Conservation (phyloP, 2,888 invertebrate genomes). For the Pristionchus fissidentatus region DNA sequence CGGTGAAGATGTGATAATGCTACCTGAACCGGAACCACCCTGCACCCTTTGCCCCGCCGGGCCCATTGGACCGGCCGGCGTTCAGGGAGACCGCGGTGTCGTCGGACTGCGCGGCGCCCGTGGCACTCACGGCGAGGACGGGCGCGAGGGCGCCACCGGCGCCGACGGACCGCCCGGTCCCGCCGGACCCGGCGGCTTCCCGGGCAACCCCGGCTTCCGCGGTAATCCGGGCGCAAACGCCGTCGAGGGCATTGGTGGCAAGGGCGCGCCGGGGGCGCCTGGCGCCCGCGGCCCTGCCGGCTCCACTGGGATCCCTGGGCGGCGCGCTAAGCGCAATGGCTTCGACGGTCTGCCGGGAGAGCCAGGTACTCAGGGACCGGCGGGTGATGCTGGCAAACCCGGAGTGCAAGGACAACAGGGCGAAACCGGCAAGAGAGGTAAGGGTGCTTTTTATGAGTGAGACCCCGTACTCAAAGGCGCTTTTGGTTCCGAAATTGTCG, state of each 20-base stretch:
- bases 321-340: slow-evolving; percentile 40
- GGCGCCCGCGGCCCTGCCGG: slow-evolving; percentile 39
- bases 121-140: slow-evolving; percentile 48
- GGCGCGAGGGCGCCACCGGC: slow-evolving; percentile 49
- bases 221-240: slow-evolving; percentile 43
- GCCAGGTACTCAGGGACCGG: slow-evolving; percentile 40
- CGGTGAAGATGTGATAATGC: slow-evolving; percentile 45
- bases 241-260: slow-evolving; percentile 49
- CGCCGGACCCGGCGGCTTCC: slow-evolving; percentile 38
- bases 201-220: slow-evolving; percentile 49
- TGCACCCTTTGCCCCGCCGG: slow-evolving; percentile 51
- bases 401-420: slow-evolving; percentile 44
- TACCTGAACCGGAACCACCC: slow-evolving; percentile 38
- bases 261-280: slow-evolving; percentile 32
- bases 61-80: slow-evolving; percentile 50
- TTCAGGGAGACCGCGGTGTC: slow-evolving; percentile 49
- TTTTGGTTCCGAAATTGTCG: not conserved
- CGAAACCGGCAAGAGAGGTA: slow-evolving; percentile 39
- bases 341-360: slow-evolving; percentile 46
- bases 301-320: slow-evolving; percentile 30
- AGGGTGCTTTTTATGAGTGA: not conserved
- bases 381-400: slow-evolving; percentile 17
- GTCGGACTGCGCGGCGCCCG: slow-evolving; percentile 47
- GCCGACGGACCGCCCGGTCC: slow-evolving; percentile 41
- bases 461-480: not conserved